Evolutionary conservation across 2,113 vertebrate genomes (phyloP), one percentile per base, ranked within the genome.

Genomic region (Bolborhynchus lineola): DNA sequence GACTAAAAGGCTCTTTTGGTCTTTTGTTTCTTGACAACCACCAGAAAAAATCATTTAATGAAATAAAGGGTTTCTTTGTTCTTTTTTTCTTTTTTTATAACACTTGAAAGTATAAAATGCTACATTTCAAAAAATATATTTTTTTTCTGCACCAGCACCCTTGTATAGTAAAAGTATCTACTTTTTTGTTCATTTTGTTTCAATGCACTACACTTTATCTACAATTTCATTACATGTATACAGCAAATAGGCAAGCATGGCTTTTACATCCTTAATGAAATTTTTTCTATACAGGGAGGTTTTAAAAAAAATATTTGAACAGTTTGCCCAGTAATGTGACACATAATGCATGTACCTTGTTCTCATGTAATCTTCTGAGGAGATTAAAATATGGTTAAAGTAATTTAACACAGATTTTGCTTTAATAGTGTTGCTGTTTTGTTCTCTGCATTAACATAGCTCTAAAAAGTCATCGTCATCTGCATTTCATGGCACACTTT

Each of bases 31-130:
- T 98, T 97, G 98, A 98, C 98, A 98, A 98, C 98, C 98, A 98
- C 98, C 98, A 98, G 98, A 98, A 98, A 98, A 98, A 98, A 98
- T 98, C 96, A 98, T 98, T 98, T 98, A 97, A 98, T 99, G 98
- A 99, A 99, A 99, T 99, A 99, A 99, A 99, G 98, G 98, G 98
- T 98, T 98, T 98, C 98, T 99, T 99, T 98, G 98, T 99, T 99
- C 98, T 98, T 98, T 98, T 98, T 98, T 98, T 96, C 95, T 97
- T 97, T 97, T 98, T 98, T 97, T 97, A 99, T 98, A 99, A 99
- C 98, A 99, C 98, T 99, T 99, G 98, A 98, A 98, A 98, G 98
- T 99, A 98, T 98, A 99, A 99, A 99, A 99, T 98, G 98, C 99
- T 99, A 98, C 98, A 98, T 98, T 98, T 99, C 98, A 98, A 98